Base-by-base conservation (phyloP, 2,888 invertebrate species). In the Temnothorax rugatulus region DNA sequence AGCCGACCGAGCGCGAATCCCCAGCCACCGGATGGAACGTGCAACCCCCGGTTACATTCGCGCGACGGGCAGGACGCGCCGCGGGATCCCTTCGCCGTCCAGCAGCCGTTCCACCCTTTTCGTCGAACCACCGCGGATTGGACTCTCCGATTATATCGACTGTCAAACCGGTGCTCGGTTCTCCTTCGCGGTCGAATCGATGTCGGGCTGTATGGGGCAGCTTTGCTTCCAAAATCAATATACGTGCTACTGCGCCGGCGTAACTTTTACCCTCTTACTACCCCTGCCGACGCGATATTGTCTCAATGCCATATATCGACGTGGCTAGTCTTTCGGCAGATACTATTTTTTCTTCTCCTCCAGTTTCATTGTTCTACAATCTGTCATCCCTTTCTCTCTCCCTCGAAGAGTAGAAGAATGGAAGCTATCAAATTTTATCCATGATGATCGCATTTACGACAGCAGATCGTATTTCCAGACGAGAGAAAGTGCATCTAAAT, bases 141-240 rank as follows among this genome's bases (percentile, higher is more conserved):
- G 68, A 77, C 68, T 50, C 68, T n/a, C 59, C 63, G 71, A 79
- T 59, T 57, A 79, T 57, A 79, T 71, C 79, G 59, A 71, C 59
- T 79, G 71, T 38, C 71, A 71, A 79, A 79, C 79, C 71, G 59
- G 59, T 71, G 44, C 59, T 63, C 63, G 50, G 75, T 52, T 15
- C 41, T 44, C 54, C 57, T 79, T 59, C 73, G 79, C 34, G 63
- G 90, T 90, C 92, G 89, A 93, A 94, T 94, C 94, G 91, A 94
- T 94, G 94, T 90, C 91, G 89, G 89, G 90, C 91, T 90, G 89
- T 91, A 90, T 91, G 91, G 87, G 91, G 86, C 92, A 92, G 92
- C 91, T 89, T 92, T 90, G 90, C 91, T 91, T 89, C 88, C 88
- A 89, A 92, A 93, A 94, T 94, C 94, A 92, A 94, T 94, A 93